These are phyloP conservation scores for Ormyrus labotus DNA, from an alignment of 2,888 invertebrate genomes.

Conservation along the genomic window DNA sequence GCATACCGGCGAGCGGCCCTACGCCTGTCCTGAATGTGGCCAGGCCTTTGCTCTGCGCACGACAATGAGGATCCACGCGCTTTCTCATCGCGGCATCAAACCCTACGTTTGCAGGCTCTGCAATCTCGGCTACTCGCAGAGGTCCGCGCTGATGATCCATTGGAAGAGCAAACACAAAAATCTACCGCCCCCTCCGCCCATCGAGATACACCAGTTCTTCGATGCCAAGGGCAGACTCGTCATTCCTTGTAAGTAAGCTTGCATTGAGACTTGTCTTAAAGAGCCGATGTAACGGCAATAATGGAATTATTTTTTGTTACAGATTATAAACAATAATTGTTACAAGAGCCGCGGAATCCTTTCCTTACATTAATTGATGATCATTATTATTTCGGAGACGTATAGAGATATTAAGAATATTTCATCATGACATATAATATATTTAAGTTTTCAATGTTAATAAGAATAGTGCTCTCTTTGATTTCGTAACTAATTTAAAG, in stretches of 20 bases:
- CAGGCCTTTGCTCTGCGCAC: constrained; percentile 52
- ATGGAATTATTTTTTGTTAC: constrained; percentile 21
- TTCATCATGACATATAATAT: not conserved
- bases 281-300: not conserved
- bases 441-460: not conserved
- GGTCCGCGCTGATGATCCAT: constrained; percentile 63
- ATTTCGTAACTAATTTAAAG: not conserved
- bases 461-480: not conserved
- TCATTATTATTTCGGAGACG: not conserved
- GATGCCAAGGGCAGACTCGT: constrained; percentile 23
- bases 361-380: constrained; percentile 9
- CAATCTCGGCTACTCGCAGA: constrained; percentile 59
- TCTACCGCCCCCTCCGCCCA: constrained; percentile 54
- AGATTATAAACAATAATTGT: constrained; percentile 20
- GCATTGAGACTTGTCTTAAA: not conserved
- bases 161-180: constrained; percentile 60
- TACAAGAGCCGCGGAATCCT: not conserved
- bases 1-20: constrained; percentile 51
- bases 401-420: not conserved
- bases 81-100: constrained; percentile 60
- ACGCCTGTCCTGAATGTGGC: constrained; percentile 54
- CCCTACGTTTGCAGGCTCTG: constrained; percentile 61
- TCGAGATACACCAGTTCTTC: constrained; percentile 51
- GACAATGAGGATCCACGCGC: constrained; percentile 54
- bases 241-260: constrained; percentile 25